Base-by-base conservation (phyloP, 2,113 vertebrate genomes). In the Solea solea region DNA sequence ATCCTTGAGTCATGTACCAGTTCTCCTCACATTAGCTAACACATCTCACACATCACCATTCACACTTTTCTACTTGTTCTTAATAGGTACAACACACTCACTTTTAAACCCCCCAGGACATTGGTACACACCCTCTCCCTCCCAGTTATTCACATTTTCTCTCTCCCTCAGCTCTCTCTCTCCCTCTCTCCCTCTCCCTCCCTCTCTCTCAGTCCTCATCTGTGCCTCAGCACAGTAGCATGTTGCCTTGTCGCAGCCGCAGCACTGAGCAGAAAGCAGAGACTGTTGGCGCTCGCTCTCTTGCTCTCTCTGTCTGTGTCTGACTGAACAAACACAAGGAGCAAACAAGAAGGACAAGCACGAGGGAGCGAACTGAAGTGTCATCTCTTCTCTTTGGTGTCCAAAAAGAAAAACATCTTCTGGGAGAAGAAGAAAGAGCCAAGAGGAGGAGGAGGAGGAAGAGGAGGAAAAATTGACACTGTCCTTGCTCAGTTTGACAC, bases 211-310 rank as follows among this genome's bases (percentile, higher is more conserved):
- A 84, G 74, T 91, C 77, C 72, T 83, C 80, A 82, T 84, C 86
- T 82, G 84, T 76, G 64, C 85, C 81, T 88, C 89, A 76, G 71
- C 83, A 70, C 50, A 76, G 67, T 61, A 85, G 74, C 88, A 88
- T 80, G 87, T 76, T 86, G 84, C 79, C 77, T 86, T 40, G 51
- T 69, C 16, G 44, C 69, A 74, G 78, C 74, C 25, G 9, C 67
- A 60, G 51, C n/a, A 34, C 69, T 8, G 57, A 62, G 80, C 72
- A 2, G 44, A 77, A 4, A 82, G 68, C 79, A 44, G 61, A 77
- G 39, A 62, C 59, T 56, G 64, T 53, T 73, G 48, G 69, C 74
- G 80, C 52, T 63, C 75, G 1, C 21, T 21, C 21, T 21, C 21
- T 21, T 21, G 21, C 21, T 21, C 21, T 21, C 21, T 21, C 21